Evolutionary conservation across 2,113 vertebrate species (phyloP).

Genomic region (Patagioenas fasciata): DNA sequence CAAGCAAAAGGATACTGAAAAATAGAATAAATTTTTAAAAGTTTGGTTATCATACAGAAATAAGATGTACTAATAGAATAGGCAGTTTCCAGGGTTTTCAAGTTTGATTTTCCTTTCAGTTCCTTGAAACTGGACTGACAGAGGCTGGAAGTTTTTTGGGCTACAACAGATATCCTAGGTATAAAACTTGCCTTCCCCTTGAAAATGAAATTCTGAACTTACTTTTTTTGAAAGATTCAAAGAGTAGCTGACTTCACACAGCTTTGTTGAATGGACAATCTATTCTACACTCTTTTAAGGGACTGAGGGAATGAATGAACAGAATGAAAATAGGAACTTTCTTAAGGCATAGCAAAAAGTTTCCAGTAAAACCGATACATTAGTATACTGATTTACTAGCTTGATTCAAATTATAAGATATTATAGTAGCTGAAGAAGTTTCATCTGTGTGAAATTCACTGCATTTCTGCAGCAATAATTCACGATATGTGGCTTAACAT

Average conservation of each 20-base stretch:
- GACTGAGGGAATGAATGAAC: not conserved
- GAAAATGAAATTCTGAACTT: not conserved
- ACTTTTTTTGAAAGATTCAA: not conserved
- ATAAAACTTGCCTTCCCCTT: not conserved
- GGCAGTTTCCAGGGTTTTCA: not conserved
- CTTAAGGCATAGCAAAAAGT: not conserved
- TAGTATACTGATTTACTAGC: not conserved
- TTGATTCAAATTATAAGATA: not conserved
- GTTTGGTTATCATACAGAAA: not conserved
- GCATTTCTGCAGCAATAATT: not conserved
- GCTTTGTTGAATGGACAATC: not conserved
- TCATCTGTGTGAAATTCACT: not conserved
- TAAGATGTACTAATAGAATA: not conserved
- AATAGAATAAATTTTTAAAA: not conserved
- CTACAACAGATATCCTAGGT: not conserved
- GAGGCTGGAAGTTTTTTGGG: not conserved
- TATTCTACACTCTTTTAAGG: not conserved
- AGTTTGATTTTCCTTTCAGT: not conserved
- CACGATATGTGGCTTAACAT: not conserved
- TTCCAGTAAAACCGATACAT: not conserved
- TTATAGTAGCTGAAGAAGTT: not conserved
- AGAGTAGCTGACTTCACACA: not conserved
- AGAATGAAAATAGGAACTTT: not conserved
- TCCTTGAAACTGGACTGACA: not conserved
- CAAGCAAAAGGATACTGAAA: slow-evolving; percentile 52